Base-by-base conservation (phyloP, 2,888 invertebrate genomes). In the Athalia circularis region DNA sequence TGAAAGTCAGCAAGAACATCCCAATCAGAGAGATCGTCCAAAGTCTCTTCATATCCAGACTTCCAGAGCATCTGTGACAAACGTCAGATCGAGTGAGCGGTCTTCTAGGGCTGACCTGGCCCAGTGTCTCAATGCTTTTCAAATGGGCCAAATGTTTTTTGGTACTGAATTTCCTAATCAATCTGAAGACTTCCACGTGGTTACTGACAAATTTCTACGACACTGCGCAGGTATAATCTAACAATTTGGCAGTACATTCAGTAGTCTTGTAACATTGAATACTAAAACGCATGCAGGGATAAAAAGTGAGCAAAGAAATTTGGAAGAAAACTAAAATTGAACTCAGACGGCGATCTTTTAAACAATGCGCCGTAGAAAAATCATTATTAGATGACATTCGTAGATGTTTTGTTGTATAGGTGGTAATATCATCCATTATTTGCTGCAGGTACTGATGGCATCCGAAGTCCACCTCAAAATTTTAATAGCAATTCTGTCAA, bases 21-120 rank as follows among this genome's bases (percentile, higher is more conserved):
- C 95, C 3, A 95, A 94, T 75, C 97, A 96, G 90, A 93, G 95
- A 80, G 98, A 98, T 90, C 92, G 98, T 45, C 99, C 98, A 0
- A 95, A 95, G 85, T 95, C 96, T 48, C 92, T 99, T 82, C 97
- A 97, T 86, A 91, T 97, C 52, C 96, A 96, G 90, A 94, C 95
- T 0, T 96, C 97, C 3, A 92, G 96, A 74, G 94, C 95, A 7
- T 91, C 94, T 0, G 91, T 95, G 77, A 95, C 95, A 29, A 96
- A 96, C 88, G 93, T 94, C 29, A 91, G 94, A 70, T 92, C 93
- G 65, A 91, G 92, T 70, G 94, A 94, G 80, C 91, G 92, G 81
- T 92, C 94, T 87, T 96, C 96, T 0, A 92, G 96, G 79, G 95
- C 95, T 0, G 96, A 97, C 89, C 91, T 98, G 72, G 95, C 96